Conservation (phyloP, 2,888 invertebrate genomes). For the Aphrophora alni region DNA sequence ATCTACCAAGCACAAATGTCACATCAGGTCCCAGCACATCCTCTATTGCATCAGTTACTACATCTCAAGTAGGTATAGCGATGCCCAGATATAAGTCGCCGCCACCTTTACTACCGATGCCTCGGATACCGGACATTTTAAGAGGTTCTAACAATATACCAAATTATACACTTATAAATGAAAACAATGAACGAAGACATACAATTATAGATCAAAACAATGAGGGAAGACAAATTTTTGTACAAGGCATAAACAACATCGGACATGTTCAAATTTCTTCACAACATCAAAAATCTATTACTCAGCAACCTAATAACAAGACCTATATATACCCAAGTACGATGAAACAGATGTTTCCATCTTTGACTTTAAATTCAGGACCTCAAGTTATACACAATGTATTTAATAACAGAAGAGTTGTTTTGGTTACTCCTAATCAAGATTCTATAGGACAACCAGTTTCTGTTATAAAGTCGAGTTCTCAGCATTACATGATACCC, state of each 20-base stretch:
- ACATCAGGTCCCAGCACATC: not conserved
- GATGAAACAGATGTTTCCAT: not conserved
- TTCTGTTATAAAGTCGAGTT: not conserved
- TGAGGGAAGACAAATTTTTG: not conserved
- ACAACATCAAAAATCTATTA: not conserved
- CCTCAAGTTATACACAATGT: not conserved
- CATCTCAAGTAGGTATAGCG: not conserved
- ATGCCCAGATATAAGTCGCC: not conserved
- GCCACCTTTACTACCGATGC: not conserved
- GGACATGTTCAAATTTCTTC: not conserved
- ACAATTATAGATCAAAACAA: not conserved
- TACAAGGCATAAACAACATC: not conserved
- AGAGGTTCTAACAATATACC: no score
- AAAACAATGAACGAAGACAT: no score
- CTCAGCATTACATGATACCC: not conserved
- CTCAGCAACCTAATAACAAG: not conserved
- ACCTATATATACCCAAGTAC: not conserved
- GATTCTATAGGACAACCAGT: not conserved
- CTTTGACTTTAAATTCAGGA: not conserved
- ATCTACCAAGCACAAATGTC: no score
- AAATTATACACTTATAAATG: no score
- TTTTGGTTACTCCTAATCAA: not conserved
- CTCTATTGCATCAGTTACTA: not conserved
- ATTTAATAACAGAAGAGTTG: not conserved
- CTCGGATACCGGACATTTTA: not conserved